Percentiles rank a stretch among this genome's conserved stretches.
Evolutionary conservation across 2,888 invertebrate species (phyloP).

Genomic region (Copidosoma aretas): DNA sequence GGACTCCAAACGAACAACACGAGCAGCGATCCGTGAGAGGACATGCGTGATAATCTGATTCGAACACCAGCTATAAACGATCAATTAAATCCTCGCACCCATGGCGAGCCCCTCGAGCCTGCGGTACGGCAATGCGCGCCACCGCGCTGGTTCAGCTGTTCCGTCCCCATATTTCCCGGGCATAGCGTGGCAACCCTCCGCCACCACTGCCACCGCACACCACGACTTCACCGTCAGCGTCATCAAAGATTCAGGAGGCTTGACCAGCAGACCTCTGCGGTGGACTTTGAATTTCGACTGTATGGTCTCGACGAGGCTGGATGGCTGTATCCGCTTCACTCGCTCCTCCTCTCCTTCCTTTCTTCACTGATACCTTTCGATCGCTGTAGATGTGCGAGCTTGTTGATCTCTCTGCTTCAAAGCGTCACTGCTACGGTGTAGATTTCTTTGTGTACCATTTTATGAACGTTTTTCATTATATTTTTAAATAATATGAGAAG

Average conservation of each 20-base stretch:
- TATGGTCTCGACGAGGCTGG: too few species aligned
- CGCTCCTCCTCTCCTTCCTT: not conserved
- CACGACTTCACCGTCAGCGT: not conserved
- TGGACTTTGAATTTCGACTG: not conserved
- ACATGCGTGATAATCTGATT: conserved; percentile 5
- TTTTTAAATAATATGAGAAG: too few species aligned
- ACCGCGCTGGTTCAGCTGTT: not conserved
- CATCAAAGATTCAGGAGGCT: conserved; percentile 59
- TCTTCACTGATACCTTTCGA: not conserved
- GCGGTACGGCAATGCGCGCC: not conserved
- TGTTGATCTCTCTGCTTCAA: conserved; percentile 8
- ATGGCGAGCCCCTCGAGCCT: not conserved
- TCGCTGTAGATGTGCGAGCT: not conserved
- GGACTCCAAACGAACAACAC: too few species aligned
- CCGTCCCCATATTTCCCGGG: conserved; percentile 13
- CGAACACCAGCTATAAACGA: conserved; percentile 10
- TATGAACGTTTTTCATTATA: too few species aligned
- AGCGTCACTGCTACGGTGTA: too few species aligned
- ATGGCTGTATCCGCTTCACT: not conserved
- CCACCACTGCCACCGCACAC: too few species aligned
- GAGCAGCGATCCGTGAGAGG: too few species aligned
- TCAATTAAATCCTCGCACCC: conserved; percentile 17
- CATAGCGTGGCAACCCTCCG: not conserved
- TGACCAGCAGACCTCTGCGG: conserved; percentile 24
- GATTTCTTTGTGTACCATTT: too few species aligned